Evolutionary conservation across 2,888 invertebrate genomes (phyloP).

Genomic region (Leptopilina myrica): DNA sequence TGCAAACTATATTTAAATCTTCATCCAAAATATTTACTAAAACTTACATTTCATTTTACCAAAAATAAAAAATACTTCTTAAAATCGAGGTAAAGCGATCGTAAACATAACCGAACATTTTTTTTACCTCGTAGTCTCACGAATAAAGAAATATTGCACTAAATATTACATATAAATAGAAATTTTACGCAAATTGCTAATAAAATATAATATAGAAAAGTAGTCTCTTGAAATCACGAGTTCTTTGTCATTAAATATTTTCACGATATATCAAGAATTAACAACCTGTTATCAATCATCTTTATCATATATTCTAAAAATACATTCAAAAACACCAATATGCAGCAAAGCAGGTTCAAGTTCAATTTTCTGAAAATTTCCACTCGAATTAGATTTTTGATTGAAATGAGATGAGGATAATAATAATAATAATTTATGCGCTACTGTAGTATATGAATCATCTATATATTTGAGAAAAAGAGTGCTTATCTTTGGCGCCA

Average conservation of each 20-base stretch:
- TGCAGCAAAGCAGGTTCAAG: conserved; percentile 14
- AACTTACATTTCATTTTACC: too few species aligned
- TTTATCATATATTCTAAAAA: conserved; percentile 32
- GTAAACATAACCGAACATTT: too few species aligned
- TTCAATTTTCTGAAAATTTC: conserved; percentile 6
- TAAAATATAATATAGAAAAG: not conserved
- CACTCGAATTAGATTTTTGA: not conserved
- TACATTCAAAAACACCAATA: not conserved
- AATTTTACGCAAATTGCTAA: too few species aligned
- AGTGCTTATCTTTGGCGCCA: conserved; percentile 61
- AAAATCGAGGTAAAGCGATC: too few species aligned
- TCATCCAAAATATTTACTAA: too few species aligned
- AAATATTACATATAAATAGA: too few species aligned
- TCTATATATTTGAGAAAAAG: not conserved
- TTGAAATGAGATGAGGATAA: not conserved
- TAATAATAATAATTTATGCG: not conserved
- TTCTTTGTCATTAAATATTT: conserved; percentile 31
- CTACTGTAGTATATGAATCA: not conserved
- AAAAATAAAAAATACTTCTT: too few species aligned
- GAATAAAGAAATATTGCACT: too few species aligned
- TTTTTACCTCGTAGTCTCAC: too few species aligned
- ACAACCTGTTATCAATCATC: conserved; percentile 11
- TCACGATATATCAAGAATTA: conserved; percentile 33
- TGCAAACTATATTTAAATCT: too few species aligned
- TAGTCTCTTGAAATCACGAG: conserved; percentile 21